phyloP scores from a whole-genome alignment of 2,888 invertebrate species.

The Drosophila hamatofila region DNA sequence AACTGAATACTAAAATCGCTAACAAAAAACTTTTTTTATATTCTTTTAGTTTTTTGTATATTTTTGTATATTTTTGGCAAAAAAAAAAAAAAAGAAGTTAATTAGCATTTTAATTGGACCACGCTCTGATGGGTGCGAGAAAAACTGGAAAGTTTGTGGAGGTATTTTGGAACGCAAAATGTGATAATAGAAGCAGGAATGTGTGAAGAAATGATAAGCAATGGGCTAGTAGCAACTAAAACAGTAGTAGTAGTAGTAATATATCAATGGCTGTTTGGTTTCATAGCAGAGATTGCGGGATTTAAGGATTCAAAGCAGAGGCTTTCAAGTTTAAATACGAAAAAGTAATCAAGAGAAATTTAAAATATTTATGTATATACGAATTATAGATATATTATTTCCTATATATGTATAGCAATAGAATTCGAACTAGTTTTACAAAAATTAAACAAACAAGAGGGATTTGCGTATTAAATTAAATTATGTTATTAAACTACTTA shows the following conservation, averaged over 20 bases:
- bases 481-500: too few species aligned
- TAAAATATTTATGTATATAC: too few species aligned
- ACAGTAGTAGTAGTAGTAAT: too few species aligned
- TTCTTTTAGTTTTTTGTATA: constrained; percentile 2
- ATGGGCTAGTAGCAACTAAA: neutral
- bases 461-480: too few species aligned
- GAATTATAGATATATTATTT: too few species aligned
- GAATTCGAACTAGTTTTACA: too few species aligned
- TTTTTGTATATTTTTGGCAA: constrained; percentile 1
- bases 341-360: too few species aligned
- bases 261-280: too few species aligned
- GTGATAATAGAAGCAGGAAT: constrained; percentile 4
- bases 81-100: constrained; percentile 17
- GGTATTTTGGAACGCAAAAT: constrained; percentile 20
- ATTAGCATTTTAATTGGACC: constrained; percentile 33
- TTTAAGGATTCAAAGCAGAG: neutral
- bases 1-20: constrained; percentile 12
- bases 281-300: too few species aligned
- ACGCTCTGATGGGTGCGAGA: constrained; percentile 21
- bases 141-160: neutral
- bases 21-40: too few species aligned
- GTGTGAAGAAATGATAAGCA: constrained; percentile 16
- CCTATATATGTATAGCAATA: too few species aligned
- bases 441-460: too few species aligned
- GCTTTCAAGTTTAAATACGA: neutral